Conservation (phyloP, 2,797 vertebrate genomes). For the Zenarchopterus dispar region DNA sequence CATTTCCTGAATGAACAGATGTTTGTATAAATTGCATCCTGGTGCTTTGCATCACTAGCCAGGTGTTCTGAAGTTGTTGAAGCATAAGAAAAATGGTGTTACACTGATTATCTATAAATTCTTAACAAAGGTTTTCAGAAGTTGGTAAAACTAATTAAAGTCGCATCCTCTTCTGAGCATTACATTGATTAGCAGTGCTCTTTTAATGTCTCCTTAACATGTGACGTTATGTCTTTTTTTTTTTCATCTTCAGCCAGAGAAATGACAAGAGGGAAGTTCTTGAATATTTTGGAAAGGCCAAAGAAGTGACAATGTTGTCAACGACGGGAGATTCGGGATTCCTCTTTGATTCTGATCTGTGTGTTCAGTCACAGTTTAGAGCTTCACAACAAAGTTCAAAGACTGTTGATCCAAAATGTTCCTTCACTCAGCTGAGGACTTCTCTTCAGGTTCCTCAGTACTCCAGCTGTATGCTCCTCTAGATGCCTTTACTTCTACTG, state of each 20-base stretch:
- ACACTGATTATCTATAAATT: slow-evolving; percentile 1
- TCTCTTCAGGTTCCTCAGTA: slow-evolving; percentile 10
- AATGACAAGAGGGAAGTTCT: slow-evolving; percentile 98
- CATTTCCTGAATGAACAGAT: slow-evolving; percentile 93
- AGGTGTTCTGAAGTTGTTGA: slow-evolving; percentile 62
- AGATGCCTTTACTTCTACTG: slow-evolving; percentile 35
- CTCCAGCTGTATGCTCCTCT: slow-evolving; percentile 18
- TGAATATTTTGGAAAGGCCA: slow-evolving; percentile 96
- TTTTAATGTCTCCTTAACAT: slow-evolving; percentile 7
- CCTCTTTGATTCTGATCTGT: slow-evolving; percentile 19
- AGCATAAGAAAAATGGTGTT: slow-evolving; percentile 36
- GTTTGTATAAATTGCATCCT: slow-evolving; percentile 94
- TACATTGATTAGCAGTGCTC: neutral
- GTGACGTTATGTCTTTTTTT: slow-evolving; percentile 35
- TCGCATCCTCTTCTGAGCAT: neutral
- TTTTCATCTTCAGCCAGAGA: slow-evolving; percentile 89
- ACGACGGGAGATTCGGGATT: slow-evolving; percentile 12
- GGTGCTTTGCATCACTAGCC: slow-evolving; percentile 90
- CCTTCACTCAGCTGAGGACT: slow-evolving; percentile 17
- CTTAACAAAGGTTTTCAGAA: neutral
- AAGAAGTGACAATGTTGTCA: slow-evolving; percentile 86
- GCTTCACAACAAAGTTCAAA: slow-evolving; percentile 29
- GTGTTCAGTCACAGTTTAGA: slow-evolving; percentile 31
- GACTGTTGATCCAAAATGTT: slow-evolving; percentile 42
- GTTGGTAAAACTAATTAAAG: neutral